Conservation (phyloP, 2,888 invertebrate genomes). For the Kryphioiulus occultus region DNA sequence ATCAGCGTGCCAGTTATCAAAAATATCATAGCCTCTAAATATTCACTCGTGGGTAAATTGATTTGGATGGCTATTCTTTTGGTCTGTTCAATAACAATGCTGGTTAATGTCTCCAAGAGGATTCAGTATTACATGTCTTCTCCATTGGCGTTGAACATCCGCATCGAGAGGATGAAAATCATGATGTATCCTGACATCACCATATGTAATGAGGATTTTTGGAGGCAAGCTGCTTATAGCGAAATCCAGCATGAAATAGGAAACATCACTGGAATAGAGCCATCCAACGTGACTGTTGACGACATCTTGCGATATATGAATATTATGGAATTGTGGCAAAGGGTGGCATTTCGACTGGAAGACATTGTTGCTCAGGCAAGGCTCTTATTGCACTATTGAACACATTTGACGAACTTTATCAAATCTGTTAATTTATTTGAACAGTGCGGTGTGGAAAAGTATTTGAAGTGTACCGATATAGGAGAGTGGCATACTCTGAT, state of each 20-base stretch:
- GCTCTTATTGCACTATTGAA: too few species aligned
- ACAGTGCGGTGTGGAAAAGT: not conserved
- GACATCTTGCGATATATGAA: constrained; percentile 36
- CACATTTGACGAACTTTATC: too few species aligned
- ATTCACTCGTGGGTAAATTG: constrained; percentile 9
- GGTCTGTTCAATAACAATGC: not conserved
- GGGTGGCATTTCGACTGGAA: not conserved
- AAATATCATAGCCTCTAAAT: constrained; percentile 33
- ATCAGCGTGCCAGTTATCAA: constrained; percentile 35
- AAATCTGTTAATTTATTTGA: too few species aligned
- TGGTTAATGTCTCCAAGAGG: constrained; percentile 1
- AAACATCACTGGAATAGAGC: not conserved
- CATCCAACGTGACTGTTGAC: not conserved
- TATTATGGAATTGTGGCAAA: not conserved
- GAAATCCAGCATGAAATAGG: not conserved
- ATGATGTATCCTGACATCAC: constrained; percentile 41
- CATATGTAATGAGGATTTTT: constrained; percentile 20
- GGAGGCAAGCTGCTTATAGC: not conserved
- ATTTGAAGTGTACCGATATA: not conserved
- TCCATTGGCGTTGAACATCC: constrained; percentile 8
- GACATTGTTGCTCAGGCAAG: not conserved
- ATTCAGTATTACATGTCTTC: constrained; percentile 36
- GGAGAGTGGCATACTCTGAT: not conserved
- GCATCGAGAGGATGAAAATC: not conserved
- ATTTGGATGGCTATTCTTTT: constrained; percentile 41